Evolutionary conservation across 37 sponge, comb jelly and placozoan genomes (phyloP).

Genomic region (Bolinopsis microptera): DNA sequence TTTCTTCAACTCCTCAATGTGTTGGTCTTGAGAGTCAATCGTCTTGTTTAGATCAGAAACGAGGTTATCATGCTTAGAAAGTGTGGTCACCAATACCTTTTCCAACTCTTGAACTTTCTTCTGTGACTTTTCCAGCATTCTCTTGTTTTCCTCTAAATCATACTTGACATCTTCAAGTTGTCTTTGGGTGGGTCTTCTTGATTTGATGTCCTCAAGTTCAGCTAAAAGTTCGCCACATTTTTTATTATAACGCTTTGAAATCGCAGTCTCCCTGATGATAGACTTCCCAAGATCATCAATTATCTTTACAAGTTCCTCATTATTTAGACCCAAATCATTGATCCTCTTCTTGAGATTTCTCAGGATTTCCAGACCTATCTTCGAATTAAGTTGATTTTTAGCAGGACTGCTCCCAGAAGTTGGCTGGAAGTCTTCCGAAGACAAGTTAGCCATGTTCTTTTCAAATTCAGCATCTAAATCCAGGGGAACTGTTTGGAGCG

Average conservation of each 20-base stretch:
- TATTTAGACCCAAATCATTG: neutral
- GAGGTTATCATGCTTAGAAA: constrained; percentile 37
- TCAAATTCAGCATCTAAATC: neutral
- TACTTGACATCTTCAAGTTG: constrained; percentile 24
- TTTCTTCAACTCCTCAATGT: constrained; percentile 54
- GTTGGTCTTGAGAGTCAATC: constrained; percentile 43
- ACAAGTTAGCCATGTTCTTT: constrained; percentile 45
- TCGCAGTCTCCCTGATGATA: neutral
- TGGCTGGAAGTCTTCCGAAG: neutral
- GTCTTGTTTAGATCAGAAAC: constrained; percentile 46
- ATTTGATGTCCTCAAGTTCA: constrained; percentile 19
- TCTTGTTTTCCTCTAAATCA: constrained; percentile 30
- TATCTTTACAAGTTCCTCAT: constrained; percentile 1
- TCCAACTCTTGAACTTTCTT: constrained; percentile 58
- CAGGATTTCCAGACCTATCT: neutral
- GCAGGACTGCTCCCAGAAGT: constrained; percentile 13
- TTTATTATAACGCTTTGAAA: neutral
- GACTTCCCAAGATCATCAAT: constrained; percentile 60
- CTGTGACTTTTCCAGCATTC: constrained; percentile 10
- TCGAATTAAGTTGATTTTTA: neutral
- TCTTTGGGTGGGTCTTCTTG: neutral
- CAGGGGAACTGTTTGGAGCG: constrained; percentile 21
- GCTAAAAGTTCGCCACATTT: neutral
- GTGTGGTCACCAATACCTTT: constrained; percentile 5
- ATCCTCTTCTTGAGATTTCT: constrained; percentile 29